Evolutionary conservation across 2,888 invertebrate species (phyloP), one percentile per base, ranked within the genome.

Genomic region (Elegia similella): DNA sequence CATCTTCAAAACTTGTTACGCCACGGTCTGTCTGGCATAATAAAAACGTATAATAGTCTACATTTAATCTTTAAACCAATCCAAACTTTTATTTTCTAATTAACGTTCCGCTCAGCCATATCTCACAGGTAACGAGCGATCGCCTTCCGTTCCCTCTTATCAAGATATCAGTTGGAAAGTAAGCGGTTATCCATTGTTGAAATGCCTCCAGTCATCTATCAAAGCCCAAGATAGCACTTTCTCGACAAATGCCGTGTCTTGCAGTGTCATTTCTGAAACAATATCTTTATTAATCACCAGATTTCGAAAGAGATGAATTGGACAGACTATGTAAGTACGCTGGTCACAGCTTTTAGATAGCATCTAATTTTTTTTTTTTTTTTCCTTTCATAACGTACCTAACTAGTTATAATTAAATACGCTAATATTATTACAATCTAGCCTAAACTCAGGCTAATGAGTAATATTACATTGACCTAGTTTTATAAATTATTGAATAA

Each of bases 91-190:
- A 10, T n/a, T 38, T 38, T 16, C 17, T 46, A 46, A 46, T 46
- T 47, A 47, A 47, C 23, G 29, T 23, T 13, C 15, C 15, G 6
- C 12, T 16, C 34, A 38, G 50, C 34, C 50, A 50, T 50, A 50
- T 50, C 50, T 34, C 50, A 50, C 50, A 7, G 30, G 32, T 50
- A 12, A 32, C 16, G 34, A 38, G 12, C 50, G 50, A 50, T 50
- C 50, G 34, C 16, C 47, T 48, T 50, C 34, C 50, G 6, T 38
- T 50, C 16, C 8, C 15, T 12, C n/a, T 50, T 34, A 50, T 50
- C 50, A 50, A 50, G 50, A 50, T 50, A 50, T 50, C 34, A 34
- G 46, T 34, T 50, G 32, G 50, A 50, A 38, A 50, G 50, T 50
- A 5, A 23, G 23, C 23, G 23, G 23, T 23, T 5, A 12, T 1